These are phyloP conservation scores for Eleutherodactylus coqui DNA, from an alignment of 2,797 vertebrate genomes.

Conservation along the genomic window DNA sequence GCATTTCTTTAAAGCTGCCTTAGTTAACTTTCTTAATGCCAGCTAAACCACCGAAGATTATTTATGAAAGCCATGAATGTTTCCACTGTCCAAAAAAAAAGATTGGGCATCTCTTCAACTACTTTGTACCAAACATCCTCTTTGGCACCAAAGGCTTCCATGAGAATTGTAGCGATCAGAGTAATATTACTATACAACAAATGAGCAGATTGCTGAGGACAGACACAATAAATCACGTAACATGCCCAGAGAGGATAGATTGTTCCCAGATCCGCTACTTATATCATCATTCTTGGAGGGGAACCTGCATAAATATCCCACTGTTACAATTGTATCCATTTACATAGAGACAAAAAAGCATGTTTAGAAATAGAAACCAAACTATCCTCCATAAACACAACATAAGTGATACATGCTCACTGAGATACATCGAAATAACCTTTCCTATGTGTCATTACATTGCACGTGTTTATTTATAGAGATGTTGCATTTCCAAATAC, in stretches of 20 bases:
- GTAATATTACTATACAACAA: constrained; percentile 21
- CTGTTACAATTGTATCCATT: constrained; percentile 4
- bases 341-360: neutral
- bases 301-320: constrained; percentile 1
- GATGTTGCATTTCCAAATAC: constrained; percentile 3
- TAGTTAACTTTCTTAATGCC: neutral
- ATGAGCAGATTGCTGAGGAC: constrained; percentile 28
- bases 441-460: constrained; percentile 14
- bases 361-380: neutral
- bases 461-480: constrained; percentile 31
- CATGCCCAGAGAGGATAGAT: neutral
- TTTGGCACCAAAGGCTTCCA: neutral
- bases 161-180: constrained; percentile 23
- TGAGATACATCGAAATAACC: constrained; percentile 21
- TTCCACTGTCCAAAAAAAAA: neutral
- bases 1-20: neutral
- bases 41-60: neutral
- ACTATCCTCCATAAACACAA: neutral
- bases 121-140: neutral
- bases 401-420: neutral
- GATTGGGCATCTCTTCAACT: neutral
- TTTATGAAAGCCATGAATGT: neutral
- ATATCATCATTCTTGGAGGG: constrained; percentile 16
- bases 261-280: constrained; percentile 3
- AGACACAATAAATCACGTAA: constrained; percentile 16